Evolutionary conservation across 1,140 invertebrate species (phyloP), one percentile per base, ranked within the genome.

Genomic region (Panulirus ornatus): DNA sequence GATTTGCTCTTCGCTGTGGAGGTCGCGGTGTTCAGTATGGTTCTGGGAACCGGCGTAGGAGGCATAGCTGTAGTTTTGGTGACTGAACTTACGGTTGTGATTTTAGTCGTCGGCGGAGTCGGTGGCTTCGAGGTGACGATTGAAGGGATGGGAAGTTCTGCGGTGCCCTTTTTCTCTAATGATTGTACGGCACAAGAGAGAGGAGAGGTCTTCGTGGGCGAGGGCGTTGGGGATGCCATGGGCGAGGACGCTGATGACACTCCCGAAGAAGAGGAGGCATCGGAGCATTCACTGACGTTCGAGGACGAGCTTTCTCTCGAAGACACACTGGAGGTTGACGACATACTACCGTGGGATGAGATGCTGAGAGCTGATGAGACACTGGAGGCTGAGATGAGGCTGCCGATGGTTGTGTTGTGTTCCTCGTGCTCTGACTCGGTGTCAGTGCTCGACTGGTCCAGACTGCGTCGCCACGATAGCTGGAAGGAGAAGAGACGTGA

Each of bases 401-500:
- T 91, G 30, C 40, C 76, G 8, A 54, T 58, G 30, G 78, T 83
- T 8, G 84, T 83, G 63, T 83, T 86, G 76, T 91, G 84, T 76
- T 91, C 89, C 58, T 91, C 89, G 40, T 85, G 89, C 27, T 91
- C 90, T 8, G 90, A 91, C 51, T 91, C 90, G 1, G 90, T 91
- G 66, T 91, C 90, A 0, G 90, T 91, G 47, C 90, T 83, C 30
- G 90, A 91, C 47, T 91, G 90, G 66, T 91, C 90, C 16, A 91
- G 40, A 73, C 90, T 91, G 2, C 84, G 75, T 6, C 90, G 84
- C 90, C 90, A 91, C 1, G 78, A 86, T 19, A 82, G 19, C 90
- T 91, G 90, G 0, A 3, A 40, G 47, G 42, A 38, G 38, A 40
- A 51, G 14, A 34, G 30, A 84, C 34, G 9, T 14, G 70, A 38